A percentile compares a stretch with the other conserved stretches of the same genome.
phyloP scores from a whole-genome alignment of 2,113 vertebrate species.

The Thamnophis sirtalis region DNA sequence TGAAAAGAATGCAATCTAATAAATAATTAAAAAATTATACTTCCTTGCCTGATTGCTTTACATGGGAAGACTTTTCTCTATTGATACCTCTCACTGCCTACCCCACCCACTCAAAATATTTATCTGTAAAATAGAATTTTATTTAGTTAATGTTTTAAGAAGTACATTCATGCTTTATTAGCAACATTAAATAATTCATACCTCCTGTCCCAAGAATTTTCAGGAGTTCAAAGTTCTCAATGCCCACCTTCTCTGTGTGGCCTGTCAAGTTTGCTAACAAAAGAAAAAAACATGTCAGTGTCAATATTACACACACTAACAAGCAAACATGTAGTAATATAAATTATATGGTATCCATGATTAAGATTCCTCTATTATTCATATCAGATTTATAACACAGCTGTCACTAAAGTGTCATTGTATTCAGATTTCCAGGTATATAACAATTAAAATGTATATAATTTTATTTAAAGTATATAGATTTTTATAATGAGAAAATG shows the following conservation, averaged over 20 bases:
- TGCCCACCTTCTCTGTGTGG: constrained; percentile 92
- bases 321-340: not conserved
- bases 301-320: not conserved
- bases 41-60: not conserved
- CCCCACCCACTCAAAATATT: not conserved
- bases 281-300: constrained; percentile 19
- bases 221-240: constrained; percentile 96
- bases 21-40: not conserved
- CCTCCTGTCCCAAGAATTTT: constrained; percentile 97
- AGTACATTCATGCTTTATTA: constrained; percentile 1
- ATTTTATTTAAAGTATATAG: not conserved
- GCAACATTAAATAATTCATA: constrained; percentile 63
- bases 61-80: not conserved
- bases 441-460: not conserved
- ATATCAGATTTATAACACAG: not conserved
- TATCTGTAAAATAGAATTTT: not conserved
- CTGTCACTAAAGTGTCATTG: not conserved
- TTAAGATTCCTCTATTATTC: not conserved
- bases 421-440: not conserved
- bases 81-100: not conserved
- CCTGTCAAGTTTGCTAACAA: constrained; percentile 92
- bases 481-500: not conserved
- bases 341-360: not conserved
- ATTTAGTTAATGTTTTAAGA: not conserved
- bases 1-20: not conserved